A percentile compares a stretch with the other conserved stretches of the same genome.
phyloP scores from a whole-genome alignment of 2,888 invertebrate species.

The Orchesella flavescens region DNA sequence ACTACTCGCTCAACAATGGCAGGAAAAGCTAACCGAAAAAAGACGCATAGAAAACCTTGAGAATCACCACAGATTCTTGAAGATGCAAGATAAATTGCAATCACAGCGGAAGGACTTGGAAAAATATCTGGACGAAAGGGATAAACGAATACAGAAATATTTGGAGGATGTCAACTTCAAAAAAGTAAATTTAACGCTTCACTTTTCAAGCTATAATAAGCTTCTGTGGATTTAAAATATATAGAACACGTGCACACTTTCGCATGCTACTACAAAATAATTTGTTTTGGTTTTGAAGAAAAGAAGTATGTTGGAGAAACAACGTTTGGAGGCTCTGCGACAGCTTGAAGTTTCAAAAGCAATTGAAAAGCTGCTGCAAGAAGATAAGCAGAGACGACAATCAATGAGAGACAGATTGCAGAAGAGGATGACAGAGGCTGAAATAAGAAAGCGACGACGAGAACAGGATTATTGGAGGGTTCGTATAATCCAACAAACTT shows the following conservation, averaged over 20 bases:
- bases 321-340: slow-evolving; percentile 69
- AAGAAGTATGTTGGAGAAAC: slow-evolving; percentile 67
- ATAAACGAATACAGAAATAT: slow-evolving; percentile 72
- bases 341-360: slow-evolving; percentile 71
- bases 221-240: too few relatives aligned
- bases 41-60: slow-evolving; percentile 72
- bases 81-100: slow-evolving; percentile 73
- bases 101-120: slow-evolving; percentile 73
- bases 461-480: slow-evolving; percentile 70
- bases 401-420: slow-evolving; percentile 66
- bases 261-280: too few relatives aligned
- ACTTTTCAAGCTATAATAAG: neutral
- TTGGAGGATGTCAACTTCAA: slow-evolving; percentile 73
- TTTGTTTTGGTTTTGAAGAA: slow-evolving; percentile 48
- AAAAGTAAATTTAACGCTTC: slow-evolving; percentile 70
- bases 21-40: slow-evolving; percentile 72
- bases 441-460: slow-evolving; percentile 65
- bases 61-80: slow-evolving; percentile 72
- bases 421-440: slow-evolving; percentile 70
- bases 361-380: slow-evolving; percentile 70
- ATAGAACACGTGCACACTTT: too few relatives aligned
- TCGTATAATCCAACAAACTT: neutral
- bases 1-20: slow-evolving; percentile 72
- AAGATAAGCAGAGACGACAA: slow-evolving; percentile 67
- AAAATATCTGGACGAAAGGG: slow-evolving; percentile 72